These are phyloP conservation scores for Mythimna vitellina DNA, from an alignment of 2,888 invertebrate genomes.

Conservation along the genomic window DNA sequence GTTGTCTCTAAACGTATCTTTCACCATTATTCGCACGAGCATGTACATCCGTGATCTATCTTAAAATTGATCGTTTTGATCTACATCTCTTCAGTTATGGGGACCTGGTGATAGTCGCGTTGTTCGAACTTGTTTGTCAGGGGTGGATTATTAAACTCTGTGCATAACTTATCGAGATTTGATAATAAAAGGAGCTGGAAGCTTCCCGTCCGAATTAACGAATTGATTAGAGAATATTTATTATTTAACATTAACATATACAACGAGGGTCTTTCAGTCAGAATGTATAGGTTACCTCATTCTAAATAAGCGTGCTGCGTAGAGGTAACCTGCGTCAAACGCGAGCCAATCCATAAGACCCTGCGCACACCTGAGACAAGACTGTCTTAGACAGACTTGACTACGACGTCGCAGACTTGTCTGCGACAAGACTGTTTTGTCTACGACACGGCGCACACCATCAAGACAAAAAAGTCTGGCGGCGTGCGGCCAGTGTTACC, in stretches of 20 bases:
- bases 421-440: too few relatives aligned
- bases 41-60: constrained; percentile 53
- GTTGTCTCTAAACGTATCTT: neutral
- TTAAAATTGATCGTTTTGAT: constrained; percentile 38
- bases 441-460: too few relatives aligned
- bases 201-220: constrained; percentile 22
- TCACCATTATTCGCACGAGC: neutral
- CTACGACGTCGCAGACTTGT: too few relatives aligned
- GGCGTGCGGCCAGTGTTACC: too few relatives aligned
- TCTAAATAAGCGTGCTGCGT: too few relatives aligned
- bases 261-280: too few relatives aligned
- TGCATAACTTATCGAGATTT: constrained; percentile 56
- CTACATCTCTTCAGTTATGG: constrained; percentile 25
- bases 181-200: neutral
- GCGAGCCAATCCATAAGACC: too few relatives aligned
- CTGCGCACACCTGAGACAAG: too few relatives aligned
- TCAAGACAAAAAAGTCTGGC: too few relatives aligned
- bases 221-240: neutral
- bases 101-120: constrained; percentile 12
- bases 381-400: too few relatives aligned
- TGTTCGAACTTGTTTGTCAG: constrained; percentile 2
- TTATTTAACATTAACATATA: neutral
- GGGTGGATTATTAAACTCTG: constrained; percentile 22
- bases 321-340: too few relatives aligned
- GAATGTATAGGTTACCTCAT: too few relatives aligned